Evolutionary conservation across 2,797 vertebrate species (phyloP).

Genomic region (Eremophila alpestris): DNA sequence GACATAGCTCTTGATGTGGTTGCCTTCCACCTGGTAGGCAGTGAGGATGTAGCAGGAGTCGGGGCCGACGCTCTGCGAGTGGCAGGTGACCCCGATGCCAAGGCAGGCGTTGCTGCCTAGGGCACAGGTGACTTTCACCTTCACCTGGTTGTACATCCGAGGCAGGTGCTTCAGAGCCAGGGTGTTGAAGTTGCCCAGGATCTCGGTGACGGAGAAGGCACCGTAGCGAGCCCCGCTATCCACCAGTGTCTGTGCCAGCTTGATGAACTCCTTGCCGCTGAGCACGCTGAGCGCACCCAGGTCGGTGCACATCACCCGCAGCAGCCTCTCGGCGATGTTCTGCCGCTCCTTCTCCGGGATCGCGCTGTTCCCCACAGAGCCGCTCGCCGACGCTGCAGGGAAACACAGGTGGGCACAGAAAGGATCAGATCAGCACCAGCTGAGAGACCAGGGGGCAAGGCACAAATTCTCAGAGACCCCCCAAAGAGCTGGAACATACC

Average conservation of each 20-base stretch:
- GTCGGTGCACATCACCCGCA: constrained; percentile 95
- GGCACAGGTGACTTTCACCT: constrained; percentile 98
- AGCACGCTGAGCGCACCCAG: constrained; percentile 90
- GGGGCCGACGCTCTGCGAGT: constrained; percentile 89
- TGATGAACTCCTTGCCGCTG: constrained; percentile 96
- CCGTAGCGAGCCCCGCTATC: constrained; percentile 96
- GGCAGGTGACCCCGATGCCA: constrained; percentile 95
- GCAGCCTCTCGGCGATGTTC: constrained; percentile 93
- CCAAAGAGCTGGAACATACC: not conserved
- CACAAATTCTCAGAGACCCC: not conserved
- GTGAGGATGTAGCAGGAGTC: constrained; percentile 95
- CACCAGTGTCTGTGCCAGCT: constrained; percentile 96
- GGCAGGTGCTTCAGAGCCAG: constrained; percentile 95
- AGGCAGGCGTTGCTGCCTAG: constrained; percentile 92
- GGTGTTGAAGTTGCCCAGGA: constrained; percentile 94
- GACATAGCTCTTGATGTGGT: constrained; percentile 92
- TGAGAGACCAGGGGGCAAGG: not conserved
- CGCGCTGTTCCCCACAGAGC: constrained; percentile 78
- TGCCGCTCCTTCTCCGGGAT: constrained; percentile 97
- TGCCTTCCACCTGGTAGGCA: constrained; percentile 94
- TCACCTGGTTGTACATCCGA: constrained; percentile 99
- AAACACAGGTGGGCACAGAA: not conserved
- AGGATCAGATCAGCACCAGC: not conserved
- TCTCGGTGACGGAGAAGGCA: constrained; percentile 93
- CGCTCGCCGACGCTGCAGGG: constrained; percentile 68